These are phyloP conservation scores for Diabrotica balteata DNA, from an alignment of 2,888 invertebrate species.

Conservation along the genomic window DNA sequence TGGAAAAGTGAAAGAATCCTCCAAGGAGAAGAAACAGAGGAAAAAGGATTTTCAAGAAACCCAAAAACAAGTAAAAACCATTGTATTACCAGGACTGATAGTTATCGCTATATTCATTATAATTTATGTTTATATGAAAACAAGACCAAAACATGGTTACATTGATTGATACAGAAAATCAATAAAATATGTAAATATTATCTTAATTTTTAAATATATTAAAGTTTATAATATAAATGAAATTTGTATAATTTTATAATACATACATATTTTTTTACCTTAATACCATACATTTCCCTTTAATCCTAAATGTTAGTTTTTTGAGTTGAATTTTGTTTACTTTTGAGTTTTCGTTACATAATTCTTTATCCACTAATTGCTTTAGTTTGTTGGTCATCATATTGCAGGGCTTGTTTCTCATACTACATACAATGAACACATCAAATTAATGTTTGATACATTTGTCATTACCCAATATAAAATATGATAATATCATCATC, in stretches of 20 bases:
- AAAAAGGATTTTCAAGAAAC: constrained; percentile 83
- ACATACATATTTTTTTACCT: too few species aligned
- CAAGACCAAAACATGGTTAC: constrained; percentile 66
- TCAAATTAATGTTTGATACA: too few species aligned
- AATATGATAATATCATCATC: too few species aligned
- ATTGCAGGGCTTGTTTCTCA: too few species aligned
- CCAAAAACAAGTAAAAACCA: constrained; percentile 78
- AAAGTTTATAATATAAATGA: constrained; percentile 13
- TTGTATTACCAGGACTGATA: constrained; percentile 77
- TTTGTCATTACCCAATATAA: too few species aligned
- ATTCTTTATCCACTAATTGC: too few species aligned
- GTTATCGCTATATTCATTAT: constrained; percentile 76
- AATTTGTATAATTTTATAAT: background rate
- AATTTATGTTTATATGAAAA: constrained; percentile 81
- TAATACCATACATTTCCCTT: too few species aligned
- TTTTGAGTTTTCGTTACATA: too few species aligned
- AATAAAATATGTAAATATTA: constrained; percentile 6
- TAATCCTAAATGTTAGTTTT: too few species aligned
- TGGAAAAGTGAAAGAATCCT: constrained; percentile 82
- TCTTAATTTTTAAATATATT: constrained; percentile 18
- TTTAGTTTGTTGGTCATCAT: too few species aligned
- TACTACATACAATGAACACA: too few species aligned
- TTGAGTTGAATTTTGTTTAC: too few species aligned
- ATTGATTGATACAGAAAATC: constrained; percentile 40
- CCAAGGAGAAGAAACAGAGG: constrained; percentile 83